Evolutionary conservation across 2,797 vertebrate genomes (phyloP).

Genomic region (Danio jaintianensis): DNA sequence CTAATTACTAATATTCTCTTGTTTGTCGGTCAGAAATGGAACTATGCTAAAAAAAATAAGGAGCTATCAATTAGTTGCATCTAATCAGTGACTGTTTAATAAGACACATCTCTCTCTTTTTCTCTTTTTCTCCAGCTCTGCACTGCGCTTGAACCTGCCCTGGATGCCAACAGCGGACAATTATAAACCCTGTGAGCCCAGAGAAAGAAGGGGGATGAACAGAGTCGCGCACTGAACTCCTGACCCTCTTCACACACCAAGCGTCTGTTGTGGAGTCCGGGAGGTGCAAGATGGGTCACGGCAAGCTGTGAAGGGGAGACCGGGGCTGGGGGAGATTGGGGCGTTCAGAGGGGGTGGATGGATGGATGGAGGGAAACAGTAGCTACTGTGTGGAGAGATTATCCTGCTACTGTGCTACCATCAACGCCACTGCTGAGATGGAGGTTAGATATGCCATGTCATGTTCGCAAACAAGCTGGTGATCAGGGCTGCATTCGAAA

Average conservation of each 20-base stretch:
- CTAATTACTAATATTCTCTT: no score
- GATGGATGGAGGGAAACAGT: conserved; percentile 27
- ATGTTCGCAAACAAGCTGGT: no score
- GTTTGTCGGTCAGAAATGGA: no score
- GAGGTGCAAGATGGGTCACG: conserved; percentile 86
- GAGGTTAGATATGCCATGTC: not conserved
- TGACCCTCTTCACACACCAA: conserved; percentile 86
- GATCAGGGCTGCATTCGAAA: no score
- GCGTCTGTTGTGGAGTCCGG: conserved; percentile 80
- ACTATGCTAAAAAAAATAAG: conserved; percentile 66
- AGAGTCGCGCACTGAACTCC: conserved; percentile 80
- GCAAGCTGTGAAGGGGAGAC: conserved; percentile 69
- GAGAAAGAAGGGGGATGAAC: conserved; percentile 73
- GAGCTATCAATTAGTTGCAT: conserved; percentile 81
- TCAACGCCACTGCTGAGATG: conserved; percentile 17
- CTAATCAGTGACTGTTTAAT: conserved; percentile 81
- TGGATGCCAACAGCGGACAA: conserved; percentile 83
- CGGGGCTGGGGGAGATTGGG: conserved; percentile 34
- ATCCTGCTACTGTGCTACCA: not conserved
- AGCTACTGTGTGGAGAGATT: conserved; percentile 36
- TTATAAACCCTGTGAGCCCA: conserved; percentile 79
- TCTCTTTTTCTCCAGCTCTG: conserved; percentile 72
- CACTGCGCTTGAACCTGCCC: conserved; percentile 84
- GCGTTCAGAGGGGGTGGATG: conserved; percentile 34
- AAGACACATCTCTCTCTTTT: conserved; percentile 73